Evolutionary conservation across 2,797 vertebrate genomes (phyloP).

Genomic region (Enteromius fasciolatus): DNA sequence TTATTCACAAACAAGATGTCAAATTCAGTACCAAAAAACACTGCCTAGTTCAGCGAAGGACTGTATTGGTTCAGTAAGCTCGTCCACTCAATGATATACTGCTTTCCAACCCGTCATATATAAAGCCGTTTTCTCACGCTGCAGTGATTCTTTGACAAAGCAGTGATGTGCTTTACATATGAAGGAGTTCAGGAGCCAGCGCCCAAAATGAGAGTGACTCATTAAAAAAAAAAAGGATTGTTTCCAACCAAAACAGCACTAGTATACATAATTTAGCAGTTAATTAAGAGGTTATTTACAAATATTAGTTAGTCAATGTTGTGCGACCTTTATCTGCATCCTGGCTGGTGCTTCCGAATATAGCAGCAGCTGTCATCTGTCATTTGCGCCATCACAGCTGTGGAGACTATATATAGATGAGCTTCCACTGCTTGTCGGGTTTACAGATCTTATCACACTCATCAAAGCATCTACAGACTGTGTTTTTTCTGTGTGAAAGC

Average conservation of each 20-base stretch:
- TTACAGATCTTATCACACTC: slow-evolving; percentile 72
- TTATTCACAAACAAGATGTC: background rate
- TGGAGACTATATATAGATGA: slow-evolving; percentile 74
- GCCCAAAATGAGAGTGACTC: background rate
- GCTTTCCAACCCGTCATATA: background rate
- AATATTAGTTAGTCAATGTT: slow-evolving; percentile 15
- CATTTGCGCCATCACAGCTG: slow-evolving; percentile 65
- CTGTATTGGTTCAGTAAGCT: background rate
- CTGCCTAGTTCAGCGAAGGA: background rate
- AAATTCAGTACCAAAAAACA: background rate
- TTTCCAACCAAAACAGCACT: background rate
- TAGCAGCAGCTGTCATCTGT: slow-evolving; percentile 63
- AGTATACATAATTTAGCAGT: background rate
- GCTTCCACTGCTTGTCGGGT: slow-evolving; percentile 74
- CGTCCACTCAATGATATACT: background rate
- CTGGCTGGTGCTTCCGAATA: slow-evolving; percentile 26
- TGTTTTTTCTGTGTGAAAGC: slow-evolving; percentile 5
- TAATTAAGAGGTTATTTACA: background rate
- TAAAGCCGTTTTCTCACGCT: background rate
- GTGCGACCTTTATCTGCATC: slow-evolving; percentile 34
- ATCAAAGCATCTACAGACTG: slow-evolving; percentile 65
- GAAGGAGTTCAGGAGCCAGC: background rate
- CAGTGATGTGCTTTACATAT: background rate
- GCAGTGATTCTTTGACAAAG: background rate
- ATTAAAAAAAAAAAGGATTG: background rate